Percentiles rank a stretch among this genome's conserved stretches.
phyloP scores from a whole-genome alignment of 2,113 vertebrate genomes.

The Sinocyclocheilus anophthalmus region DNA sequence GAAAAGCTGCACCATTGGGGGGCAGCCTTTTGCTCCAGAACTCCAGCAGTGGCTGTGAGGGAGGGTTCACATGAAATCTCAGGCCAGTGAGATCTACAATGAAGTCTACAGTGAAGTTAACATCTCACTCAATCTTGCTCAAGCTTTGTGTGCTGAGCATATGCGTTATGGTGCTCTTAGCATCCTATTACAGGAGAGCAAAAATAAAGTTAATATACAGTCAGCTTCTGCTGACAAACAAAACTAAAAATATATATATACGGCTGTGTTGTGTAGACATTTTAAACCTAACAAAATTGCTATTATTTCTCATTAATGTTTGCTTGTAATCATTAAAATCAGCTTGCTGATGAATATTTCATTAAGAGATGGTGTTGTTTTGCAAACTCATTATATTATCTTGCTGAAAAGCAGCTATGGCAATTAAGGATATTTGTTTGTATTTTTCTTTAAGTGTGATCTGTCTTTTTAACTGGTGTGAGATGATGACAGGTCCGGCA shows the following conservation, averaged over 20 bases:
- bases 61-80: constrained; percentile 23
- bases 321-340: not conserved
- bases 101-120: constrained; percentile 12
- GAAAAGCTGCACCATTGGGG: constrained; percentile 46
- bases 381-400: not conserved
- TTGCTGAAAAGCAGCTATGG: not conserved
- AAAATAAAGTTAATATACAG: constrained; percentile 3
- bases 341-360: not conserved
- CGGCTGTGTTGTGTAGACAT: no score
- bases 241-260: not conserved
- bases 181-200: not conserved
- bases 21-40: constrained; percentile 55
- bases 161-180: constrained; percentile 1
- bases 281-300: no score
- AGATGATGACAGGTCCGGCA: constrained; percentile 6
- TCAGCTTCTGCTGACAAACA: not conserved
- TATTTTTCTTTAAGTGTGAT: not conserved
- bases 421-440: not conserved
- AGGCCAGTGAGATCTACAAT: constrained; percentile 14
- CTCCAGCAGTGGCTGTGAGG: constrained; percentile 15
- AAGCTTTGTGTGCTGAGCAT: not conserved
- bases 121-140: constrained; percentile 21
- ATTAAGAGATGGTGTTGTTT: not conserved
- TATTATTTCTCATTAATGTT: not conserved
- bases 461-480: not conserved